A percentile compares a stretch with the other conserved stretches of the same genome.
These are phyloP conservation scores for Aphrocallistes beatrix DNA, from an alignment of 37 sponge, comb jelly and placozoan genomes.

Conservation along the genomic window DNA sequence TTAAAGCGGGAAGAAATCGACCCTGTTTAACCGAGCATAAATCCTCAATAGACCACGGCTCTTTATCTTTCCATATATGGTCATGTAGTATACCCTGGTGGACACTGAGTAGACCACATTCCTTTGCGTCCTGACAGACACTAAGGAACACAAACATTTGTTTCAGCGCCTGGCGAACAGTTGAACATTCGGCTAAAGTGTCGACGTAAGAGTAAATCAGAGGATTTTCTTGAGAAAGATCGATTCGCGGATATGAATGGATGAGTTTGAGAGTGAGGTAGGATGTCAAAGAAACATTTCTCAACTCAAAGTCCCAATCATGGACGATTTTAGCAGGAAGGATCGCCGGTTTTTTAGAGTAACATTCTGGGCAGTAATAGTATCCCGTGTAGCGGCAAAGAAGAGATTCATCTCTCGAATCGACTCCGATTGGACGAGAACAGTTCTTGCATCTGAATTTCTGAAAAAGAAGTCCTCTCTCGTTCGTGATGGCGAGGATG, in stretches of 20 bases:
- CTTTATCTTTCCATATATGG: not conserved
- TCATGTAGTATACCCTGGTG: not conserved
- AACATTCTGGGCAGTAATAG: conserved; percentile 75
- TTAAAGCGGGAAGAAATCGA: not conserved
- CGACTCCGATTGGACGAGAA: not conserved
- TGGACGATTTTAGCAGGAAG: conserved; percentile 90
- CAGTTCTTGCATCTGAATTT: conserved; percentile 77
- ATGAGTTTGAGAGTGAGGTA: not conserved
- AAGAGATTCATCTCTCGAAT: conserved; percentile 26
- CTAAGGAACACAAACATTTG: not conserved
- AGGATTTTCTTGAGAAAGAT: not conserved
- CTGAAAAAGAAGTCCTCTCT: conserved; percentile 69
- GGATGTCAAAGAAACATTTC: conserved; percentile 26
- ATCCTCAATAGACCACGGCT: not conserved
- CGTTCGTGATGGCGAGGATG: conserved; percentile 57
- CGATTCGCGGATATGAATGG: not conserved
- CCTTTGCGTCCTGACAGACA: not conserved
- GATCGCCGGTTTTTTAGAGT: conserved; percentile 49
- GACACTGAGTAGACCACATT: not conserved
- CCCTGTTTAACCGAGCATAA: not conserved
- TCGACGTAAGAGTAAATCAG: not conserved
- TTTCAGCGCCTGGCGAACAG: not conserved
- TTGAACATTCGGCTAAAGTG: not conserved
- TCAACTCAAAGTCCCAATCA: conserved; percentile 88
- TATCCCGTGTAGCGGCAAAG: conserved; percentile 85